Percentiles rank a stretch among this genome's conserved stretches.
Conservation (phyloP, 30 jellyfish, hydroid and myxozoan genomes). For the Mastigias papua region DNA sequence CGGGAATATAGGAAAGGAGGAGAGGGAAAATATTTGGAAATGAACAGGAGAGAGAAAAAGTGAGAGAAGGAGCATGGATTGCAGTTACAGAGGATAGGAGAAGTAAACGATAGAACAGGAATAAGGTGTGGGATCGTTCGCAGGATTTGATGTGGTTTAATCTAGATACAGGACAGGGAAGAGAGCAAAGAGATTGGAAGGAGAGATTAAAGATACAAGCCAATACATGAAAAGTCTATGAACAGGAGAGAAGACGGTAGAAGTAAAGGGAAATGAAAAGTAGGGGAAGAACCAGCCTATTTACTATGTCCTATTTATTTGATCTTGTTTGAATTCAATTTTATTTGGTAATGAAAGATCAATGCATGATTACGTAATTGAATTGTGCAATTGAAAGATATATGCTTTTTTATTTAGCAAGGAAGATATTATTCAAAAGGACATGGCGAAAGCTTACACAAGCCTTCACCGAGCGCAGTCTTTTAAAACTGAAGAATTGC, state of each 20-base stretch:
- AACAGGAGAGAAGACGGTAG: no score
- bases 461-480: conserved; percentile 84
- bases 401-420: conserved; percentile 14
- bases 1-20: neutral
- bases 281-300: no score
- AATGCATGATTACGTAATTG: neutral
- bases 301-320: no score
- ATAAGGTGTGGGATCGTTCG: neutral
- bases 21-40: neutral
- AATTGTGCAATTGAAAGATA: neutral
- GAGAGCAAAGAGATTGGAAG: no score
- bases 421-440: conserved; percentile 34
- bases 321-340: no score
- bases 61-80: neutral
- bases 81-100: neutral
- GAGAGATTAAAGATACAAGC: no score
- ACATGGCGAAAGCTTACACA: conserved; percentile 54
- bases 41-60: neutral
- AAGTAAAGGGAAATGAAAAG: no score
- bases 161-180: no score
- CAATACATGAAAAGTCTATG: no score
- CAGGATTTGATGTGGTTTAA: no score
- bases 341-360: no score
- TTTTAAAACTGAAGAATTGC: conserved; percentile 63
- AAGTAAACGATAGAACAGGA: neutral